Evolutionary conservation across 2,113 vertebrate genomes (phyloP), one percentile per base, ranked within the genome.

Genomic region (Xenopus borealis): DNA sequence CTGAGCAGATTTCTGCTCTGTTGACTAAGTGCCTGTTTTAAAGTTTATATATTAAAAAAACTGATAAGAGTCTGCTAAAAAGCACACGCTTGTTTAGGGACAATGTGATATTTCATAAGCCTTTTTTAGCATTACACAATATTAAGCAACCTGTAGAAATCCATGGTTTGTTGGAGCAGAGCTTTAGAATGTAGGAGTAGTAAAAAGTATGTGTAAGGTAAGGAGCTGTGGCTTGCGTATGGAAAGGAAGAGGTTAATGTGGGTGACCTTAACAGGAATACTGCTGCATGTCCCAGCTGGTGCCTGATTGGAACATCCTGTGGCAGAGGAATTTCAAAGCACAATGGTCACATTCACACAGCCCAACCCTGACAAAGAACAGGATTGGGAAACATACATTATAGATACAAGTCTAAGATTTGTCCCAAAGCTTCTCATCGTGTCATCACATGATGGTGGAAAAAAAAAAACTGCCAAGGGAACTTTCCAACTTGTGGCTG

Each of bases 261-360:
- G 66, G 74, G 74, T 77, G 74, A 77, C 74, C 74, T 77, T 77
- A 77, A 59, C 63, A 70, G 74, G 59, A 77, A 70, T 70, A 69
- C 74, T 77, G 62, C 74, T 70, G 74, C 74, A 69, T 77, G 74
- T 77, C 66, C 74, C 74, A 77, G 74, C 74, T 77, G 74, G 74
- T 77, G 74, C 46, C 59, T 69, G 74, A 77, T 77, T 77, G 74
- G 74, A 77, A 77, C 74, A 77, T 77, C 74, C 74, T 77, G 67
- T 77, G 74, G 66, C 74, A 77, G 74, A 77, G 74, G 74, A 77
- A 77, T 77, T 77, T 67, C 74, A 46, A 64, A 62, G 61, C 74
- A 77, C 74, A 77, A 77, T 77, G 74, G 74, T 69, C 74, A 77
- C 67, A 77, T 69, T 77, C 74, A 77, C 74, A 77, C 66, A 77